Evolutionary conservation across 1,140 invertebrate genomes (phyloP).

Genomic region (Lepidurus apus): DNA sequence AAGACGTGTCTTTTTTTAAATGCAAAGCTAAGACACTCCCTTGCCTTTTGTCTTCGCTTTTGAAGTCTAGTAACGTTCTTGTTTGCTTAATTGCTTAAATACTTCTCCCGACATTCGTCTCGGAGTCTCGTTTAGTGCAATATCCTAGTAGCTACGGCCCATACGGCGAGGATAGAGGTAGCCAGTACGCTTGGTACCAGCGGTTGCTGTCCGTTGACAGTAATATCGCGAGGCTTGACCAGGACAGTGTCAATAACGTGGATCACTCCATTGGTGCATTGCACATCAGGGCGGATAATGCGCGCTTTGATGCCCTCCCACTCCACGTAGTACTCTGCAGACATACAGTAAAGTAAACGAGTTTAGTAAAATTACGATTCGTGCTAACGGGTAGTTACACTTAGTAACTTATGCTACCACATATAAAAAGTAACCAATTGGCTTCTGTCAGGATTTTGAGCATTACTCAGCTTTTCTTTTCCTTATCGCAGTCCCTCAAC

Average conservation of each 20-base stretch:
- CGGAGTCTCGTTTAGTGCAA: background rate
- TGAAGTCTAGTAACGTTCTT: background rate
- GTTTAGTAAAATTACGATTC: no score
- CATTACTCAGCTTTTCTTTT: no score
- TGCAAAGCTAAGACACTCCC: conserved; percentile 15
- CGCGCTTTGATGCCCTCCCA: conserved; percentile 76
- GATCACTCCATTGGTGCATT: conserved; percentile 87
- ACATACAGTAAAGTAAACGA: conserved; percentile 25
- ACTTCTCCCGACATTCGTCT: background rate
- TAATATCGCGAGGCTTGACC: conserved; percentile 73
- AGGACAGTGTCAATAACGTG: conserved; percentile 83
- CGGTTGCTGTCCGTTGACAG: conserved; percentile 52
- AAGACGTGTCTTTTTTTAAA: conserved; percentile 6
- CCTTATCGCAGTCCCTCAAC: no score
- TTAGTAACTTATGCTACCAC: no score
- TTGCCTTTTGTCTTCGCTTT: background rate
- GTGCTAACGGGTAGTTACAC: no score
- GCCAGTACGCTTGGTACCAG: background rate
- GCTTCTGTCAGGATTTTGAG: no score
- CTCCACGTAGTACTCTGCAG: conserved; percentile 69
- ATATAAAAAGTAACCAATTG: no score
- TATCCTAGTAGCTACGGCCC: background rate
- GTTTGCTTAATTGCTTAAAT: background rate
- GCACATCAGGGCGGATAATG: conserved; percentile 79
- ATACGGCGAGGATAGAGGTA: background rate